Base-by-base conservation (phyloP, 2,888 invertebrate genomes). In the Orchesellides sinensis region DNA sequence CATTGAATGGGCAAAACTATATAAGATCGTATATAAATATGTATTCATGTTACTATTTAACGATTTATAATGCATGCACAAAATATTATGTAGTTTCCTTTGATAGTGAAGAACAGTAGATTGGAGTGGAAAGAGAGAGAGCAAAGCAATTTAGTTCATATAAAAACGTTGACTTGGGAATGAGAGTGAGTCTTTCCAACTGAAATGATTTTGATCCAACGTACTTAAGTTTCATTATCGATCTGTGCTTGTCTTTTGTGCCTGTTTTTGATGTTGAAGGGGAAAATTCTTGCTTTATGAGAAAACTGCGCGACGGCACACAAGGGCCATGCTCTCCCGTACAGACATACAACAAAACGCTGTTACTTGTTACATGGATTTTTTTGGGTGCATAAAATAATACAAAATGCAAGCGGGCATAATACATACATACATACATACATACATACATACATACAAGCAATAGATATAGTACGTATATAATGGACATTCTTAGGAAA, bases 221-320 rank as follows among this genome's bases (percentile, higher is more conserved):
- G 69, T 81, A 81, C 81, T 83, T 82, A 75, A 82, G 75, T 82
- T 83, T 83, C 83, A 83, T 83, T 83, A 83, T 83, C 83, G 83
- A 83, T 83, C 83, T 72, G 40, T 65, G 47, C 49, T 45, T 68
- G 52, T 25, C 69, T 74, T 80, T 79, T 79, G 56, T 72, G 56
- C 49, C 66, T 45, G 72, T 25, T 74, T 80, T 66, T 74, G 69
- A 74, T 81, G 69, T 74, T 49, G 74, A 74, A 81, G 81, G 81
- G 81, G 81, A 63, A 81, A 74, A 61, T 80, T 80, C 47, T 47
- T 68, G 45, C 72, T 65, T 79, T 70, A 70, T 65, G 49, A 70
- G 79, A 70, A 65, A 80, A 72, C 4, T 17, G 65, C 59, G 66
- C 54, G 65, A 75, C 75, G 63, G 49, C 54, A 75, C 63, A 63